phyloP scores from a whole-genome alignment of 2,113 vertebrate genomes.

The Tragelaphus buxtoni region DNA sequence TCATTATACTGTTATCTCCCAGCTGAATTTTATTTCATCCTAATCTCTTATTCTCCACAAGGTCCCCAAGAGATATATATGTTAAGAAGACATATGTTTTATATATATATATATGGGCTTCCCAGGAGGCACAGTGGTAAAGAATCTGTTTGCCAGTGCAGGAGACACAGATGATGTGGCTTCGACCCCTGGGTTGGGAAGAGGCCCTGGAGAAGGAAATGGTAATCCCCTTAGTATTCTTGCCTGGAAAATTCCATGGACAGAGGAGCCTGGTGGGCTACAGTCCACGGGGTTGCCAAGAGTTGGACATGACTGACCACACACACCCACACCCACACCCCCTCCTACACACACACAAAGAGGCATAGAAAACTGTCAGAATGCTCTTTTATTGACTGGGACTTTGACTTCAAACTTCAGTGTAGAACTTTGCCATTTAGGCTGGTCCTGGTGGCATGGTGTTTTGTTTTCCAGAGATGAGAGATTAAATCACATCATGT shows the following conservation, averaged over 20 bases:
- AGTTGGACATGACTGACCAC: not conserved
- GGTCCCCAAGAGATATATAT: not conserved
- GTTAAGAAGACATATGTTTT: not conserved
- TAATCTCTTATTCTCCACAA: not conserved
- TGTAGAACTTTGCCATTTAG: not conserved
- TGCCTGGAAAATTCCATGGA: not conserved
- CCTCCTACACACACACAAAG: not conserved
- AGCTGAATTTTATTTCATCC: not conserved
- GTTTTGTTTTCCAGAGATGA: not conserved
- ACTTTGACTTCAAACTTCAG: not conserved
- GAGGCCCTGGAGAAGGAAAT: not conserved
- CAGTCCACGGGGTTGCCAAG: not conserved
- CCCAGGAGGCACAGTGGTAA: not conserved
- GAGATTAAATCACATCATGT: not conserved
- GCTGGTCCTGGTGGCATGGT: not conserved
- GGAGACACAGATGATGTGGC: not conserved
- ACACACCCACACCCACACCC: no score
- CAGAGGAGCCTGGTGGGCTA: not conserved
- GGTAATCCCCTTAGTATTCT: not conserved
- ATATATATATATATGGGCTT: not conserved
- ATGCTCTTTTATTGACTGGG: not conserved
- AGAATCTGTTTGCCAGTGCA: not conserved
- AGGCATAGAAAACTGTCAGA: not conserved
- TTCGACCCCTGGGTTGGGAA: not conserved
- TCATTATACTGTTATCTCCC: fast-evolving